These are phyloP conservation scores for Emydura subglobosa DNA, from an alignment of 2,113 vertebrate species.

Conservation along the genomic window DNA sequence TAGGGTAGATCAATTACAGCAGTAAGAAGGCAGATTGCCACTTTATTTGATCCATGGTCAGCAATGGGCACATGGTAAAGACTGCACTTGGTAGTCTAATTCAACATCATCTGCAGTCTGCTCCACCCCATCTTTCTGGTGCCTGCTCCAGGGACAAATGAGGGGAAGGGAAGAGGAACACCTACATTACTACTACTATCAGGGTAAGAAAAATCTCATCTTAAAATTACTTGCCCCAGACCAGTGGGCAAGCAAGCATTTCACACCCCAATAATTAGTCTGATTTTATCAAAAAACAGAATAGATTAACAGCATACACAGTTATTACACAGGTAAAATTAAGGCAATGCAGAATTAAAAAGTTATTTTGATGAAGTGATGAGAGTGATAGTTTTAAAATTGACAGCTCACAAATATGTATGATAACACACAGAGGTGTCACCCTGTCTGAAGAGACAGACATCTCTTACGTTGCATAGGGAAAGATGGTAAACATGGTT, in stretches of 20 bases:
- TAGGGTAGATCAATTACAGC: background rate
- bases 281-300: background rate
- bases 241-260: background rate
- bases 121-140: conserved; percentile 63
- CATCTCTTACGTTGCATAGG: background rate
- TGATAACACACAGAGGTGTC: background rate
- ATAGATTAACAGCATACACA: background rate
- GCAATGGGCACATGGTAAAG: background rate
- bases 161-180: background rate
- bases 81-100: background rate
- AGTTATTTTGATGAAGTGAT: background rate
- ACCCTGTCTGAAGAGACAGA: background rate
- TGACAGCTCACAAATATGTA: background rate
- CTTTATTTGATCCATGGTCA: background rate
- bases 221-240: background rate
- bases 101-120: conserved; percentile 42
- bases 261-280: background rate
- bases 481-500: background rate
- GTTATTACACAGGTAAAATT: background rate
- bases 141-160: conserved; percentile 53
- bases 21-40: background rate
- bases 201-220: background rate
- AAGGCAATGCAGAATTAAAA: background rate
- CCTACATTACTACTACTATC: accelerated
- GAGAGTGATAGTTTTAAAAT: background rate